Percentiles rank a stretch among this genome's conserved stretches.
Conservation (phyloP, 2,888 invertebrate species). For the Limnephilus marmoratus region DNA sequence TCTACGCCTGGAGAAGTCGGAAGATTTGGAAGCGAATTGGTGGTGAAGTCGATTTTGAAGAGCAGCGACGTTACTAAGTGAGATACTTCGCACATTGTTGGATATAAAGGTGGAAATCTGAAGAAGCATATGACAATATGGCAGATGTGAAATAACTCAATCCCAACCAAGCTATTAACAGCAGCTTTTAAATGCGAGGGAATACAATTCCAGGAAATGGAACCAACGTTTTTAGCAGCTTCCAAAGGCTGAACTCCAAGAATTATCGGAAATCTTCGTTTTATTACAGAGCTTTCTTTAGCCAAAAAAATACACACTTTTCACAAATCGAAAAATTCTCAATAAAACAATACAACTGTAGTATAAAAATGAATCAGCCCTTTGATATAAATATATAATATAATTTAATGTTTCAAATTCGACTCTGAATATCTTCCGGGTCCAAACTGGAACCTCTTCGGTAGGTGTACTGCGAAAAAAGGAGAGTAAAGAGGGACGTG, state of each 20-base stretch:
- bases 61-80: background rate
- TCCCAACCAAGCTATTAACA: background rate
- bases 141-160: background rate
- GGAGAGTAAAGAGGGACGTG: background rate
- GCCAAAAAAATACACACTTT: too few relatives aligned
- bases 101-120: background rate
- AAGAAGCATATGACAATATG: background rate
- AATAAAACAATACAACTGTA: background rate
- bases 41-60: background rate
- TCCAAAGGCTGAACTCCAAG: too few relatives aligned
- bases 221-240: too few relatives aligned
- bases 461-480: background rate
- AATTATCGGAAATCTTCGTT: too few relatives aligned
- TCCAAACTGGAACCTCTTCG: background rate
- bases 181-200: background rate
- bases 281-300: too few relatives aligned
- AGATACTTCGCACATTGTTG: background rate
- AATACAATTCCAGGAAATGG: background rate
- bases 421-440: background rate
- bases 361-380: background rate
- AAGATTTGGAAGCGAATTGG: background rate
- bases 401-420: background rate
- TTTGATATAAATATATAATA: background rate
- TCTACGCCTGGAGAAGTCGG: background rate
- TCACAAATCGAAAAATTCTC: too few relatives aligned